Conservation (phyloP, 2,888 invertebrate species). For the Calephelis perditalis region DNA sequence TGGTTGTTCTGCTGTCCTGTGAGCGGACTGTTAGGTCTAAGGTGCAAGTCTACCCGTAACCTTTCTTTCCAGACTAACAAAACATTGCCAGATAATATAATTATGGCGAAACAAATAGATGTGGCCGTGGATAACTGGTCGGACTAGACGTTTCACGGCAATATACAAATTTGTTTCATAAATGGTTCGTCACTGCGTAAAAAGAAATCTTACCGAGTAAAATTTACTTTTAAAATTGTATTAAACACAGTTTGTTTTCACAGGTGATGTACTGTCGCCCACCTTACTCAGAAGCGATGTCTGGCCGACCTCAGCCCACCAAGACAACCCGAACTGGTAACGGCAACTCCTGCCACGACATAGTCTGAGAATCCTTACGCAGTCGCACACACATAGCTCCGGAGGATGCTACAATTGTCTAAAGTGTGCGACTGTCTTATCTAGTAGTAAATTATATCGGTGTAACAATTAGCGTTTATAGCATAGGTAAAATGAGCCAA, state of each 20-base stretch:
- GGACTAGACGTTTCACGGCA: no score
- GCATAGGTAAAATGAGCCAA: background rate
- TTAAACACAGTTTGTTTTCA: constrained; percentile 21
- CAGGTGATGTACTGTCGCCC: constrained; percentile 80
- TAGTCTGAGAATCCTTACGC: constrained; percentile 65
- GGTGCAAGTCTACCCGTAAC: no score
- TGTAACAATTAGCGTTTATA: background rate
- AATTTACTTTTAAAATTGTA: background rate
- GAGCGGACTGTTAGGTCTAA: no score
- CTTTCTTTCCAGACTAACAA: no score
- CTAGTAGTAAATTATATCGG: background rate
- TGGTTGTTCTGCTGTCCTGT: no score
- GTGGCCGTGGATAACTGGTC: no score
- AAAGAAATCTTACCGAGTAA: no score
- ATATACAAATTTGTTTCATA: no score
- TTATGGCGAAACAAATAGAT: no score
- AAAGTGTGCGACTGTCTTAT: constrained; percentile 30
- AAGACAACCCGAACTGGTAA: constrained; percentile 84
- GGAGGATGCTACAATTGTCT: constrained; percentile 59
- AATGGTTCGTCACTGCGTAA: no score
- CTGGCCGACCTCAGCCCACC: constrained; percentile 75
- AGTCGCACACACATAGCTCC: constrained; percentile 48
- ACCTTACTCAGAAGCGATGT: constrained; percentile 61
- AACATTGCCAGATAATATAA: no score
- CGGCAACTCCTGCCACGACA: constrained; percentile 81